Conservation (phyloP, 1,140 invertebrate genomes). For the Lordiphosa mommai region DNA sequence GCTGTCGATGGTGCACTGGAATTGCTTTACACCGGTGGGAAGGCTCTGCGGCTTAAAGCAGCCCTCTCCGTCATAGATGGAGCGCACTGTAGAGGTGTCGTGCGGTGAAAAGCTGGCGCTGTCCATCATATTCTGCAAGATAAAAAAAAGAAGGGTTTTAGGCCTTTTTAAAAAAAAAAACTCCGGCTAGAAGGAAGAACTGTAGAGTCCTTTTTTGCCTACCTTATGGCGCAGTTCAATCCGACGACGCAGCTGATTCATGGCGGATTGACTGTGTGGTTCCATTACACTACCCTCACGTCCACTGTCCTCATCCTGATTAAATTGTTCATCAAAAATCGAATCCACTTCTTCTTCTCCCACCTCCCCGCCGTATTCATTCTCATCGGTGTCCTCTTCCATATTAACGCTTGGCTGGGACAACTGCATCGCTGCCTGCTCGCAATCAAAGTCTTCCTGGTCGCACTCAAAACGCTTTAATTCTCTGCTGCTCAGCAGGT, state of each 20-base stretch:
- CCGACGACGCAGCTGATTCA: constrained; percentile 25
- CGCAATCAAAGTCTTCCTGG: constrained; percentile 45
- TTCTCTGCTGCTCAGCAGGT: background rate
- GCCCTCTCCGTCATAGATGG: constrained; percentile 25
- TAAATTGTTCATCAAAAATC: too few species aligned
- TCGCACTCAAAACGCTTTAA: background rate
- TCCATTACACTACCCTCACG: background rate
- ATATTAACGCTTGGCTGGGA: too few species aligned
- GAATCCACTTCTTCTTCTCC: too few species aligned
- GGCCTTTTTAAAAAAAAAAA: background rate
- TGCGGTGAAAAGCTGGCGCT: constrained; percentile 38
- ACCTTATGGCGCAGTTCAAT: constrained; percentile 39
- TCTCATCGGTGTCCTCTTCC: background rate
- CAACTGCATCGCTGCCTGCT: constrained; percentile 19
- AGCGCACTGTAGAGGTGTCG: constrained; percentile 52
- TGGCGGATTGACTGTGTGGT: background rate
- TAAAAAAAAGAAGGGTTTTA: background rate
- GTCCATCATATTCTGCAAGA: constrained; percentile 17
- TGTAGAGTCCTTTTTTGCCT: too few species aligned
- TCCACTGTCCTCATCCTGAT: background rate
- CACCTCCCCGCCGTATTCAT: too few species aligned
- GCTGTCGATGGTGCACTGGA: constrained; percentile 46
- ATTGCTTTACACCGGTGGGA: constrained; percentile 50
- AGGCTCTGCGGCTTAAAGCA: constrained; percentile 45
- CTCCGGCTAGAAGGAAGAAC: background rate